phyloP scores from a whole-genome alignment of 1,140 invertebrate genomes.

The Microplitis mediator region DNA sequence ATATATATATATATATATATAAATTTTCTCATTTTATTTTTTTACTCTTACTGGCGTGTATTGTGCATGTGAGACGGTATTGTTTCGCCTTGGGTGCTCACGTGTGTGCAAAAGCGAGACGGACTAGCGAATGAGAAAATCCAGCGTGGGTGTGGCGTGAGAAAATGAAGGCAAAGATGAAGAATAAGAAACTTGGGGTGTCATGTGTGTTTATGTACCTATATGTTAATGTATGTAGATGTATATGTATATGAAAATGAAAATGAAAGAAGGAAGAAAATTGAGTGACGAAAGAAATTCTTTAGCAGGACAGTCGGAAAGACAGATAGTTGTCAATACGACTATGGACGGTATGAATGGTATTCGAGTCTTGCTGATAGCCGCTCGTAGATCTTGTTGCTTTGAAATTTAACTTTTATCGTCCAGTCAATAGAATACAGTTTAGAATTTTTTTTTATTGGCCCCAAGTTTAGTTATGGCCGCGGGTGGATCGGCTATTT shows the following conservation, averaged over 20 bases:
- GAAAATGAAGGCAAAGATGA: slow-evolving; percentile 16
- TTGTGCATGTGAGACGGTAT: neutral
- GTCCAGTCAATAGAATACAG: neutral
- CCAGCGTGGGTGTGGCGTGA: slow-evolving; percentile 24
- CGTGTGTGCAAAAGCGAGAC: neutral
- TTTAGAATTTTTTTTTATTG: neutral
- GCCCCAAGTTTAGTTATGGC: neutral
- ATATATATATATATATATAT: too few relatives aligned
- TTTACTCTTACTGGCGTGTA: too few relatives aligned
- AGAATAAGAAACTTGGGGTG: neutral
- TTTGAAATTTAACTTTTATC: too few relatives aligned
- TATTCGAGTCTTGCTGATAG: neutral
- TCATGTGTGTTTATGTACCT: neutral
- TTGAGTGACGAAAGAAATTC: slow-evolving; percentile 32
- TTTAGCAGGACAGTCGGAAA: slow-evolving; percentile 13
- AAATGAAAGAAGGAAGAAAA: too few relatives aligned
- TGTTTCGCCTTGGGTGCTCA: slow-evolving; percentile 4
- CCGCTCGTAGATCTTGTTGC: neutral
- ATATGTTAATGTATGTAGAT: slow-evolving; percentile 9
- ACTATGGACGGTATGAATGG: neutral
- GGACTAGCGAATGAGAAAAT: slow-evolving; percentile 12
- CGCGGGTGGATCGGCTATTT: too few relatives aligned
- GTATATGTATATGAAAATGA: neutral
- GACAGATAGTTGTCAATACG: slow-evolving; percentile 10
- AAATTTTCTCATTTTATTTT: too few relatives aligned